These are phyloP conservation scores for Passer domesticus DNA, from an alignment of 2,113 vertebrate species.

Conservation along the genomic window DNA sequence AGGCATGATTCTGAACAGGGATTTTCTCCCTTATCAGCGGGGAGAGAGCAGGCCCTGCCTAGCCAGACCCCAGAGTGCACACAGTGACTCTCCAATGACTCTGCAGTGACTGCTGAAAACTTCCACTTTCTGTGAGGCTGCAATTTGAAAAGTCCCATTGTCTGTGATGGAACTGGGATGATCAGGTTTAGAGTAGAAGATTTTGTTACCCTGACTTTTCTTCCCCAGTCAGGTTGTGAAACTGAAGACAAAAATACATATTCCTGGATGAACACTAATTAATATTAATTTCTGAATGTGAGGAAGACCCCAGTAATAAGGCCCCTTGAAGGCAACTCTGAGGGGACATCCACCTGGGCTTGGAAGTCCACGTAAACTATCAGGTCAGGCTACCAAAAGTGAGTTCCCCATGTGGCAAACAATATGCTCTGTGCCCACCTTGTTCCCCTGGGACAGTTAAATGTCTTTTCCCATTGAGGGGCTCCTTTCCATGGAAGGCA, in stretches of 20 bases:
- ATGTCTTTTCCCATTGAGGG: rapidly evolving
- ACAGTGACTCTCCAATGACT: background rate
- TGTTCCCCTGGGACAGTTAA: background rate
- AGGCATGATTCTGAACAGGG: background rate
- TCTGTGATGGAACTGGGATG: background rate
- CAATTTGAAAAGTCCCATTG: background rate
- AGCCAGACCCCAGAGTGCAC: background rate
- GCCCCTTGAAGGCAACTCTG: background rate
- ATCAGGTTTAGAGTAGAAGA: background rate
- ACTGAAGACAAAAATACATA: background rate
- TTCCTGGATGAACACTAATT: background rate
- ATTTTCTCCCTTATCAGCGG: background rate
- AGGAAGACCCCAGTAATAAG: background rate
- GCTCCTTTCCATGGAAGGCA: background rate
- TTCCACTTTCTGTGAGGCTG: background rate
- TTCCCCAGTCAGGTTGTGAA: background rate
- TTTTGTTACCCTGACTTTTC: background rate
- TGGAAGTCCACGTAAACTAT: background rate
- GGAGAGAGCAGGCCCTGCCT: background rate
- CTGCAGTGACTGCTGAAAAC: background rate
- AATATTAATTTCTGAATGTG: background rate
- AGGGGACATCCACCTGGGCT: background rate
- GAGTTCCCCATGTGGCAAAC: rapidly evolving
- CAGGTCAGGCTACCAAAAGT: background rate
- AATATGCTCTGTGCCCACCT: rapidly evolving